Evolutionary conservation across 2,797 vertebrate genomes (phyloP), one percentile per base, ranked within the genome.

Genomic region (Scarus forsteni): DNA sequence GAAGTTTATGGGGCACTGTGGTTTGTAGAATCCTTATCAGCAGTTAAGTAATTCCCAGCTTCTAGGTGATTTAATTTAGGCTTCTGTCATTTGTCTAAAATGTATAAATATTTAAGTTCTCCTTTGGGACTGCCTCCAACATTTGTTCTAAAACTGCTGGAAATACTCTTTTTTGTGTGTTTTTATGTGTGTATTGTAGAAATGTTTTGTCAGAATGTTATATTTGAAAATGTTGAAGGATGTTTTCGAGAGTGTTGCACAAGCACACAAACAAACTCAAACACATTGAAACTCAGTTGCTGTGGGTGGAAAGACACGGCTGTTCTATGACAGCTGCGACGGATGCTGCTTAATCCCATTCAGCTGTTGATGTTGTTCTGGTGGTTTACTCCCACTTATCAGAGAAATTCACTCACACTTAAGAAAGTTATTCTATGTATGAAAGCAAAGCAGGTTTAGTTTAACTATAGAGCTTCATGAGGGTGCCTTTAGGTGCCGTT

Each of bases 311-410:
- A 65, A 78, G 59, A 73, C 49, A 35, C 8, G 49, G 75, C 46
- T 60, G 71, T 74, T 58, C 39, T 49, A 53, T n/a, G 52, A 63
- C 83, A 87, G 75, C 77, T 86, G 85, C 60, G 73, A 64, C 64
- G 71, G 60, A 79, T 70, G 66, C 49, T 66, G 19, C 7, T 79
- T 51, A 75, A 84, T 66, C 58, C 68, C 51, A 35, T 19, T 71
- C 80, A 77, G 78, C 74, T 81, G 83, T 53, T 78, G 42, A 57
- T 65, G n/a, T 64, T 7, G 7, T 46, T 73, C 62, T 56, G 44
- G 39, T 55, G 53, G 38, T 7, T 61, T 42, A 57, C 46, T 55
- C 57, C 15, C 5, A 55, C 54, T 49, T 15, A 60, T 67, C 42
- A 50, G 10, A 56, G 15, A 54, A 27, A n/a, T 46, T 40, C 44